Percentiles rank a stretch among this genome's conserved stretches.
phyloP scores from a whole-genome alignment of 2,888 invertebrate species.

The Andrena trimmerana region DNA sequence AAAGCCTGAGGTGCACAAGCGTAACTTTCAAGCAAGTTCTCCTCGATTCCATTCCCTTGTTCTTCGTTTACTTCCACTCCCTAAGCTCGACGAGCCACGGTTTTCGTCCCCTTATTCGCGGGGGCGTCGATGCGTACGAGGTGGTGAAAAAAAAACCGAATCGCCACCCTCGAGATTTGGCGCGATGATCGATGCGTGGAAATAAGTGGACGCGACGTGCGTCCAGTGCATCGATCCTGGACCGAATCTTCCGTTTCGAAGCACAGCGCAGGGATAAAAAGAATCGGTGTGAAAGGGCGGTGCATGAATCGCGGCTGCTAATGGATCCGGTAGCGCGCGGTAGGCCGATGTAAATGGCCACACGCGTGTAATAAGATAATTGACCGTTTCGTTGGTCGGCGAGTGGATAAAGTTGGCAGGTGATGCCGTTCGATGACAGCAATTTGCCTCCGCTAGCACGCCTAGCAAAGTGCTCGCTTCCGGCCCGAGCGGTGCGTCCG shows the following conservation, averaged over 20 bases:
- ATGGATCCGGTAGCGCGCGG: slow-evolving; percentile 29
- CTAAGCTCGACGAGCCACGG: not conserved
- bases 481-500: slow-evolving; percentile 35
- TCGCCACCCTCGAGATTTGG: not conserved
- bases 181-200: slow-evolving; percentile 8
- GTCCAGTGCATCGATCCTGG: not conserved
- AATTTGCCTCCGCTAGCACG: slow-evolving; percentile 67
- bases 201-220: not conserved
- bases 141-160: slow-evolving; percentile 8
- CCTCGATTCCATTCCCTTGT: slow-evolving; percentile 6
- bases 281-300: not conserved
- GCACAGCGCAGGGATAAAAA: not conserved
- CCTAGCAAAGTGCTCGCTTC: slow-evolving; percentile 69
- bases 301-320: slow-evolving; percentile 21
- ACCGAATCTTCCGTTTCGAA: not conserved
- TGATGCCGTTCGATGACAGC: slow-evolving; percentile 66
- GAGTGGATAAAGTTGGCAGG: slow-evolving; percentile 58
- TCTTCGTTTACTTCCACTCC: not conserved
- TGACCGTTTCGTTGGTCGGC: slow-evolving; percentile 61
- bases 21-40: not conserved
- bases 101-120: slow-evolving; percentile 13
- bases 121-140: slow-evolving; percentile 7
- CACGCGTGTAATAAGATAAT: slow-evolving; percentile 70
- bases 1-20: too few relatives aligned
- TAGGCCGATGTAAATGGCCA: slow-evolving; percentile 19